Conservation (phyloP, 2,797 vertebrate species). For the Gila robusta region DNA sequence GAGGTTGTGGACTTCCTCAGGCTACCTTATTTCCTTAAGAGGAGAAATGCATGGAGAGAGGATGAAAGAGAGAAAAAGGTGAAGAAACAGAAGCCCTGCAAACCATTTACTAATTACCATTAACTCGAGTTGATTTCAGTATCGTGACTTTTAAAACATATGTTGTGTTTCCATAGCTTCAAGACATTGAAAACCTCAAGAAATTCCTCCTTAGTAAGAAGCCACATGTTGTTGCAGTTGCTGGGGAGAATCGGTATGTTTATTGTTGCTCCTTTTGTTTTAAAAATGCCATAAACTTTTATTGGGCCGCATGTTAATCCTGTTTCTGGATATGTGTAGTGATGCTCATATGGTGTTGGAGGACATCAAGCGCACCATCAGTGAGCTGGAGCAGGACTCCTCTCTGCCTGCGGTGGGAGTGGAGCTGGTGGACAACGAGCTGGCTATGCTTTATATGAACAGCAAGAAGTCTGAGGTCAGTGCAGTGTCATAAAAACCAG, state of each 20-base stretch:
- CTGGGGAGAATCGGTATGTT: conserved; percentile 92
- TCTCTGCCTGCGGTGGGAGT: conserved; percentile 94
- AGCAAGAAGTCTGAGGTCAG: conserved; percentile 97
- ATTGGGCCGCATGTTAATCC: background rate
- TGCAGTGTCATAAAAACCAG: background rate
- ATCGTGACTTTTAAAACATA: background rate
- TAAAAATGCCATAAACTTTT: background rate
- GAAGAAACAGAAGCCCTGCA: conserved; percentile 16
- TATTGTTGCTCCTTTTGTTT: background rate
- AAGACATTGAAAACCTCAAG: conserved; percentile 96
- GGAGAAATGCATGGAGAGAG: conserved; percentile 95
- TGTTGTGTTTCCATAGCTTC: conserved; percentile 56
- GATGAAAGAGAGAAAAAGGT: conserved; percentile 98
- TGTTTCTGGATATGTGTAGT: conserved; percentile 71
- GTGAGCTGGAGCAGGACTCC: conserved; percentile 96
- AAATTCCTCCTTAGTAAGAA: conserved; percentile 96
- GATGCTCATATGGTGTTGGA: conserved; percentile 99
- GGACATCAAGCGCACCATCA: conserved; percentile 94
- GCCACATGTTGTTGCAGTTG: conserved; percentile 96
- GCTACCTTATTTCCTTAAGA: conserved; percentile 95
- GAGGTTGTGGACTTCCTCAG: conserved; percentile 98
- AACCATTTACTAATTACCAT: background rate
- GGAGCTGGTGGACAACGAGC: conserved; percentile 94
- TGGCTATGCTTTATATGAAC: conserved; percentile 98
- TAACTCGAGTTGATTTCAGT: background rate